These are phyloP conservation scores for Desoria tigrina DNA, from an alignment of 2,888 invertebrate species.

Conservation along the genomic window DNA sequence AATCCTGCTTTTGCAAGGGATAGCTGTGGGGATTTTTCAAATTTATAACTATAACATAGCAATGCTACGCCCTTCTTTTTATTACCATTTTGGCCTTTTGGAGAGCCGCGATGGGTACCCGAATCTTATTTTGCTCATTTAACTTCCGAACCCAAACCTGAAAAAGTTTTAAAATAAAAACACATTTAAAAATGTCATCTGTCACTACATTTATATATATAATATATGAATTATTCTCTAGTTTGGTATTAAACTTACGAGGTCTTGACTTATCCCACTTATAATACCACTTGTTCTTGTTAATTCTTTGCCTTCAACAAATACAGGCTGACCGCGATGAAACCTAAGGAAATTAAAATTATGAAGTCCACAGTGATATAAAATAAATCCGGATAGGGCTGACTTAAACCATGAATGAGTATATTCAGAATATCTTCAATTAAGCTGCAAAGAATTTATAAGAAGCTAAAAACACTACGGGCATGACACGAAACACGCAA, in stretches of 20 bases:
- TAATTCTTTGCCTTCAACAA: conserved; percentile 83
- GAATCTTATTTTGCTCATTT: conserved; percentile 73
- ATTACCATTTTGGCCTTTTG: conserved; percentile 85
- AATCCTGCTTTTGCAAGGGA: no score
- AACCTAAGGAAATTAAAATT: conserved; percentile 63
- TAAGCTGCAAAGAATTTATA: no score
- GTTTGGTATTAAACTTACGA: conserved; percentile 65
- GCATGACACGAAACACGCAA: no score
- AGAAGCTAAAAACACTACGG: no score
- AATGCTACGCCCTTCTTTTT: conserved; percentile 80
- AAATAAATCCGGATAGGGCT: no score
- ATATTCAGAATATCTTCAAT: no score
- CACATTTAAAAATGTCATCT: not conserved
- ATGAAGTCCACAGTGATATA: no score
- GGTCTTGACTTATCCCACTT: conserved; percentile 85
- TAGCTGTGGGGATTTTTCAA: no score
- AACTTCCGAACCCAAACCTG: conserved; percentile 90
- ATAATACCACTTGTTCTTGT: conserved; percentile 83
- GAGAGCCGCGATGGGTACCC: conserved; percentile 80
- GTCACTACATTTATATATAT: no score
- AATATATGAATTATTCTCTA: not conserved
- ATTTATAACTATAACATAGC: no score
- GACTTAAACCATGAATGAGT: no score
- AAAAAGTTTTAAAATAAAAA: conserved; percentile 55
- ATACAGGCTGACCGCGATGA: conserved; percentile 89